Base-by-base conservation (phyloP, 2,888 invertebrate genomes). In the Philonicus albiceps region DNA sequence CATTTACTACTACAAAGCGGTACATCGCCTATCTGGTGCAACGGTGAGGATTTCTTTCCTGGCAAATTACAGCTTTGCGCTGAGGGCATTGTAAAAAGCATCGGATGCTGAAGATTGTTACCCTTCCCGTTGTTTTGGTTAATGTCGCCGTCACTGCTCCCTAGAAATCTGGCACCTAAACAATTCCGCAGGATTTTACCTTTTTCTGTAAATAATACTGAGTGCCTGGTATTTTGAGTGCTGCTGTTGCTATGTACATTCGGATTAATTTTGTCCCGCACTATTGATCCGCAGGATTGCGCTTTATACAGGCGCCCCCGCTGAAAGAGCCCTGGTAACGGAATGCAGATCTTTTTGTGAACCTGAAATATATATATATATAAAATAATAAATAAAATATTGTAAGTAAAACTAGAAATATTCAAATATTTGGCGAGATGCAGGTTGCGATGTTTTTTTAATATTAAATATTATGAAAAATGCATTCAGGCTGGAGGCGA, bases 341-440 rank as follows among this genome's bases (percentile, higher is more conserved):
- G 95, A 87, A 94, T 93, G 90, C 94, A 95, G n/a, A 95, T 91
- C 90, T 94, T 94, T 90, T 94, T 94, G 89, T 95, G 94, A 85
- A 95, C 93, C 87, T 94, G 94, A 88, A 94, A 94, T 55, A 89
- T 94, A 94, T 19, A 19, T 27, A 22, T 11, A 8, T n/a, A n/a
- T n/a, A 7, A 27, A 8, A 22, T 3, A 7, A 64, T 22, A 53
- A n/a, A 22, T 1, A 19, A 2, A 19, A 64, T 64, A 53, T 53
- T 53, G 2, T 19, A 53, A 19, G 8, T 64, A 64, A 22, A 64
- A 49, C 1, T 16, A 49, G 8, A 64, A 22, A 27, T 6, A 19
- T 19, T 22, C 22, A 22, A 22, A 64, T 64, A 11, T 64, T 19
- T 11, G 11, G 22, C 19, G 27, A 27, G 64, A 27, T 64, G 64